Conservation (phyloP, 2,113 vertebrate genomes). For the Clupea harengus region DNA sequence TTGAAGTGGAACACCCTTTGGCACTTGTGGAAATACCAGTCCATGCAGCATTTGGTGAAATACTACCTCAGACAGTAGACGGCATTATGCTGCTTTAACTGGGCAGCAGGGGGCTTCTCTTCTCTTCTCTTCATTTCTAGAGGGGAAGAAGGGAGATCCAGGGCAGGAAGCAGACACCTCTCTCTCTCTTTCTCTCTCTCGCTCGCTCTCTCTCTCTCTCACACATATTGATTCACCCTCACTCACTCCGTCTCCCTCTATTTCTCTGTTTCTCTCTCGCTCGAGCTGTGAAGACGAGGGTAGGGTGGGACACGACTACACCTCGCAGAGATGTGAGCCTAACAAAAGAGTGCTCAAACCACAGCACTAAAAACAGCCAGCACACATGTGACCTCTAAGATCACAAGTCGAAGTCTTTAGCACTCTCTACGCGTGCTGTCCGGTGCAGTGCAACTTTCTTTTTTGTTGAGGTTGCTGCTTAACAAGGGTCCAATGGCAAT, state of each 20-base stretch:
- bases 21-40: not conserved
- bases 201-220: not conserved
- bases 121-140: not conserved
- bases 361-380: constrained; percentile 53
- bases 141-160: constrained; percentile 6
- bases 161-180: not conserved
- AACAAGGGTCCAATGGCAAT: not conserved
- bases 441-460: not conserved
- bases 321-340: constrained; percentile 56
- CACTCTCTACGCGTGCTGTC: not conserved
- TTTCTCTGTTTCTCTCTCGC: not conserved
- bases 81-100: not conserved
- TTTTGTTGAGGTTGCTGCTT: not conserved
- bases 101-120: not conserved
- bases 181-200: not conserved
- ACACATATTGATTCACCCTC: not conserved
- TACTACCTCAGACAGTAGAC: not conserved
- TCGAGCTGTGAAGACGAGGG: constrained; percentile 3
- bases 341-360: constrained; percentile 51
- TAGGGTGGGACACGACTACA: constrained; percentile 39
- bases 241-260: not conserved
- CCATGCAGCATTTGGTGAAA: not conserved
- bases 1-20: not conserved
- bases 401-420: constrained; percentile 44
- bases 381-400: constrained; percentile 56